Base-by-base conservation (phyloP, 2,888 invertebrate genomes). In the Thymelicus lineola region DNA sequence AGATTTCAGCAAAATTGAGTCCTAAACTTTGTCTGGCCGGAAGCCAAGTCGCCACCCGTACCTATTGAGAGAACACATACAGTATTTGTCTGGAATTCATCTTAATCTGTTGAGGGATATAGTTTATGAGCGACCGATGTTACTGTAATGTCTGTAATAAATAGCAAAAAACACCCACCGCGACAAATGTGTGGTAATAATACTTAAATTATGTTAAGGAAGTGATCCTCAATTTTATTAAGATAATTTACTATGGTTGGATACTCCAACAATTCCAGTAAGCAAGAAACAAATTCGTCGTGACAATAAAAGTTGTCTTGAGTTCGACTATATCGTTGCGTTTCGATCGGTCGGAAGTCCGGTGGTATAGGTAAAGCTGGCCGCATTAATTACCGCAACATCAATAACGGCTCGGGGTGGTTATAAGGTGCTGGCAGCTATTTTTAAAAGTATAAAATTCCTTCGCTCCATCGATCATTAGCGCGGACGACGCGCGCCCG, bases 391-490 rank as follows among this genome's bases (percentile, higher is more conserved):
- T 53, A 53, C 63, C 53, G 53, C 50, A 53, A 50, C 63, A 53
- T 63, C 53, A 53, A 63, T 63, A 63, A 63, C 63, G 62, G 28
- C 38, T 63, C 17, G 53, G n/a, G 63, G 50, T 17, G 38, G 63
- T 62, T 63, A 63, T 63, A 53, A 35, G 50, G 62, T 36, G 48
- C 28, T 10, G 48, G 48, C 35, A 36, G 50, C 36, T 63, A 63
- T 53, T 63, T 53, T 53, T 63, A 63, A 53, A 48, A 53, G 36
- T 35, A 61, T 53, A 50, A 63, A 63, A 38, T 63, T 63, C 38
- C 38, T 63, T 63, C 63, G 63, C 38, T 36, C 48, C 75, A 82
- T 82, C 79, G 73, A 80, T 82, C 82, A 82, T 76, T 77, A 78
- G 77, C 78, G 74, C n/a, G 70, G 72, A 38, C 38, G 38, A 9